phyloP scores from a whole-genome alignment of 1,140 invertebrate species.

The Bombus difficillimus region DNA sequence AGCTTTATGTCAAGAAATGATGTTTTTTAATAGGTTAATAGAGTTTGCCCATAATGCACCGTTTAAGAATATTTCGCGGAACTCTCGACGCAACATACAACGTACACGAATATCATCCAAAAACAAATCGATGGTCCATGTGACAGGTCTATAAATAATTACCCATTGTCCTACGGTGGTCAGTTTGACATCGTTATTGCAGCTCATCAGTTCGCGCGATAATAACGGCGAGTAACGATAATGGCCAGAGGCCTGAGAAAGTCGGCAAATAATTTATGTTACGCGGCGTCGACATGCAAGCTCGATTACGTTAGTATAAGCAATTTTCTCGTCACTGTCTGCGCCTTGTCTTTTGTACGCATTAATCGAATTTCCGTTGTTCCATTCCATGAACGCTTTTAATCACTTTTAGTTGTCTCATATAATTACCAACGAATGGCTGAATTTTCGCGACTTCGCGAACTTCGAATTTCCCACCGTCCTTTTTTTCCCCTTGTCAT shows the following conservation, averaged over 20 bases:
- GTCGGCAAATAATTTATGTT: constrained; percentile 31
- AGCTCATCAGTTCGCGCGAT: constrained; percentile 3
- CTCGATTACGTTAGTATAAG: constrained; percentile 6
- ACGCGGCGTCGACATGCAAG: neutral
- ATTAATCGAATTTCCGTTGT: constrained; percentile 38
- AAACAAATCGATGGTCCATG: neutral
- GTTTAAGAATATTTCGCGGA: neutral
- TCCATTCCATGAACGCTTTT: constrained; percentile 2
- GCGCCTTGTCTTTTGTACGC: neutral
- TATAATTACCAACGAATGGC: neutral
- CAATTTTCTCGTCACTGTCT: constrained; percentile 8
- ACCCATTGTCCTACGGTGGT: neutral
- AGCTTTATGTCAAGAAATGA: no score
- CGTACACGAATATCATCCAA: neutral
- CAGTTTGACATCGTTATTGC: constrained; percentile 34
- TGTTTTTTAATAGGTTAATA: no score
- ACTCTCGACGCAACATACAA: neutral
- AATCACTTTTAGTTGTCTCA: neutral
- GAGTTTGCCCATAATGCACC: neutral
- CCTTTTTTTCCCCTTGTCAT: no score
- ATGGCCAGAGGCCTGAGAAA: neutral
- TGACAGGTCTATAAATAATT: constrained; percentile 25
- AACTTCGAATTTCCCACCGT: no score
- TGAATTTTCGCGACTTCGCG: neutral
- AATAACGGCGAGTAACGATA: neutral